These are phyloP conservation scores for Trinectes maculatus DNA, from an alignment of 2,113 vertebrate species.

Conservation along the genomic window DNA sequence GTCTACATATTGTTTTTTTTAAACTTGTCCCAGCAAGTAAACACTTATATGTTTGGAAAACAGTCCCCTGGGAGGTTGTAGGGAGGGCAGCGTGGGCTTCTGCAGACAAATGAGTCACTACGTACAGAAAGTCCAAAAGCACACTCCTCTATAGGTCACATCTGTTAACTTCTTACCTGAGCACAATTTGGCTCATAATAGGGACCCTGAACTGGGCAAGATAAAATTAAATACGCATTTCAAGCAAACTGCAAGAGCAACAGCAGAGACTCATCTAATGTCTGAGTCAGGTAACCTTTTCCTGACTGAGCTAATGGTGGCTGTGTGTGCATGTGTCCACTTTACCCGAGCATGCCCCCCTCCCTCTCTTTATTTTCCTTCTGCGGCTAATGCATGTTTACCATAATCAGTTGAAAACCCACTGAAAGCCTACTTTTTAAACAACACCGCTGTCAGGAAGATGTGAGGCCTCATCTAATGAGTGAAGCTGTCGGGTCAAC, in stretches of 20 bases:
- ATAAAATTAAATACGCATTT: background rate
- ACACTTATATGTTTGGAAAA: conserved; percentile 42
- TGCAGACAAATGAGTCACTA: conserved; percentile 61
- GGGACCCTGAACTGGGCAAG: background rate
- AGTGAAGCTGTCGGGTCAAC: conserved; percentile 60
- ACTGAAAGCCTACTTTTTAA: conserved; percentile 19
- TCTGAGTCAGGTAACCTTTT: background rate
- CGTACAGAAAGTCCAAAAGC: conserved; percentile 22
- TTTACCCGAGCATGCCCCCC: background rate
- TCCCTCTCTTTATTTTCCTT: background rate
- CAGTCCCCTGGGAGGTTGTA: conserved; percentile 30
- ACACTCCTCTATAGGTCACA: conserved; percentile 26
- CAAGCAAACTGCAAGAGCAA: background rate
- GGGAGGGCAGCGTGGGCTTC: conserved; percentile 39
- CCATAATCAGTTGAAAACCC: conserved; percentile 15
- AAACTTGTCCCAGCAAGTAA: conserved; percentile 28
- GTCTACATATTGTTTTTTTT: conserved; percentile 33
- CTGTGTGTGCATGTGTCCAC: background rate
- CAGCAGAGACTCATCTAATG: background rate
- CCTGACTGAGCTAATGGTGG: background rate
- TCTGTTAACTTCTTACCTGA: conserved; percentile 21
- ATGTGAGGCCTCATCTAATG: conserved; percentile 47
- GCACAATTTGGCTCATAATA: conserved; percentile 1
- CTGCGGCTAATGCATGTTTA: conserved; percentile 5
- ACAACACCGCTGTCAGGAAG: conserved; percentile 59